A percentile compares a stretch with the other conserved stretches of the same genome.
These are phyloP conservation scores for Astatoreochromis straeleni DNA, from an alignment of 2,113 vertebrate genomes.

Conservation along the genomic window DNA sequence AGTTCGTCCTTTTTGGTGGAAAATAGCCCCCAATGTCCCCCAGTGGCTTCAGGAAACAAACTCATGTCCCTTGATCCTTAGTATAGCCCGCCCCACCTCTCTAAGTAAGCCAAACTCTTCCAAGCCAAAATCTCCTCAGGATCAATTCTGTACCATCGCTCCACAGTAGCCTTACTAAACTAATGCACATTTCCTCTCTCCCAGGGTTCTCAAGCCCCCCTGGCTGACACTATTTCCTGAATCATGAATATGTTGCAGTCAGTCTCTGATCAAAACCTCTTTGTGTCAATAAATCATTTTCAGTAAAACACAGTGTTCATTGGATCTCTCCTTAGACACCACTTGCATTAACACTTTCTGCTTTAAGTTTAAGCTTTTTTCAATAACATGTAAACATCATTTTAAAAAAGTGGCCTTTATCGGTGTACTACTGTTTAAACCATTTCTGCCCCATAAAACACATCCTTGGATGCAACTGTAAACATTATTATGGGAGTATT, in stretches of 20 bases:
- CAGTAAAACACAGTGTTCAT: neutral
- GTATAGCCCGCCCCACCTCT: accelerated
- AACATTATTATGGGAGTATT: neutral
- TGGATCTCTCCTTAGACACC: neutral
- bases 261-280: neutral
- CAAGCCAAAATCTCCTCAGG: neutral
- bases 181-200: neutral
- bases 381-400: neutral
- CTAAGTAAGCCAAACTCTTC: neutral
- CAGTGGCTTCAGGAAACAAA: neutral
- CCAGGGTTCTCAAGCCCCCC: neutral
- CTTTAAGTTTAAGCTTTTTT: neutral
- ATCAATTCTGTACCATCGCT: neutral
- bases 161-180: neutral
- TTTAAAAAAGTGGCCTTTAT: neutral
- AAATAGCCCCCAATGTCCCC: neutral
- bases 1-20: neutral
- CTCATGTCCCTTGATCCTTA: neutral
- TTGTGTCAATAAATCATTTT: neutral
- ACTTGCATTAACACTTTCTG: neutral
- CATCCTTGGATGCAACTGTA: neutral
- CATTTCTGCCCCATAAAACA: neutral
- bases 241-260: neutral
- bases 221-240: neutral
- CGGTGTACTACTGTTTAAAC: neutral